Evolutionary conservation across 2,888 invertebrate species (phyloP), one percentile per base, ranked within the genome.

Genomic region (Chrysolina americana): DNA sequence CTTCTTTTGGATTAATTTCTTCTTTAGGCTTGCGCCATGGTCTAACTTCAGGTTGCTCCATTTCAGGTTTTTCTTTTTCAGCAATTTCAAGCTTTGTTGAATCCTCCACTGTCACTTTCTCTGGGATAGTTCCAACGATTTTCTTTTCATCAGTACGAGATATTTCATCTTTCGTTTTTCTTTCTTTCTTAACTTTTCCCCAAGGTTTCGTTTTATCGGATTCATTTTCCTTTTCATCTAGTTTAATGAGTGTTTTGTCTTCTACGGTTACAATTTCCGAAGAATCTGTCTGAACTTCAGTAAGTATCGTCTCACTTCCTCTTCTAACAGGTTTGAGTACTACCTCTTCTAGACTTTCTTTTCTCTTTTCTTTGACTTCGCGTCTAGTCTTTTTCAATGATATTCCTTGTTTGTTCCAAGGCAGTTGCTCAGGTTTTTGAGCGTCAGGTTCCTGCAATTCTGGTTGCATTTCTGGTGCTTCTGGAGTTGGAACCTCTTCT

Each of bases 351-450:
- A 76, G 53, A 53, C 50, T 75, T 71, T 77, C 80, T 75, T 75
- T 77, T 69, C 91, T 90, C 76, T 86, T 88, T 68, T 78, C 84
- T 44, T 86, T 85, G 2, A 63, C 41, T 19, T 71, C 59, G 9
- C 23, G 23, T 9, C 73, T 72, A 28, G 76, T 71, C 69, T 85
- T 87, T 73, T 90, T 91, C 19, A 92, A 21, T 19, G 53, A 21
- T 17, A 80, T 78, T 56, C 77, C 70, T 68, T 79, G 78, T 76
- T 79, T 76, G 10, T 91, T 93, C 91, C 91, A 91, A 8, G 91
- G 89, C 76, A 81, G 56, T 47, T 74, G 70, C 70, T 82, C 79
- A 72, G 89, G 89, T 92, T 82, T 78, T 44, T 79, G 17, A 17
- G n/a, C 21, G 6, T 56, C 59, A 2, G 15, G 41, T 28, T 50